These are phyloP conservation scores for Alviniconcha marisindica DNA, from an alignment of 1,140 invertebrate species.

Conservation along the genomic window DNA sequence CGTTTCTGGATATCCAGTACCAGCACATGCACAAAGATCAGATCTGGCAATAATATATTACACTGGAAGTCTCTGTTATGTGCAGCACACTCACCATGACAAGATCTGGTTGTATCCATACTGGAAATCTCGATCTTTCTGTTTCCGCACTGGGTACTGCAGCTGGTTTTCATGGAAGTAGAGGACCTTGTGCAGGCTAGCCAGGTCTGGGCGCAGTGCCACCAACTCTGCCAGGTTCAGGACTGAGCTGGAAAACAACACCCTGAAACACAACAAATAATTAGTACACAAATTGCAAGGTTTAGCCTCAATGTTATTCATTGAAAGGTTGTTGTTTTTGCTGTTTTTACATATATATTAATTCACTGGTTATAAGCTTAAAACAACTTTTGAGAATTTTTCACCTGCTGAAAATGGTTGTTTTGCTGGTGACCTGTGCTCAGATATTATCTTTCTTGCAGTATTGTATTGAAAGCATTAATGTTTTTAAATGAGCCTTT, in stretches of 20 bases:
- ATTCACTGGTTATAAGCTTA: background rate
- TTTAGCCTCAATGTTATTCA: background rate
- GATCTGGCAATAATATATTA: no score
- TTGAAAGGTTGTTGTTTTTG: background rate
- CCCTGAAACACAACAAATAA: conserved; percentile 66
- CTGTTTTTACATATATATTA: background rate
- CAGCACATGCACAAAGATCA: no score
- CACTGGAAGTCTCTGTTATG: no score
- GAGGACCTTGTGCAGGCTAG: conserved; percentile 81
- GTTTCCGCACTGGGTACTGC: conserved; percentile 83
- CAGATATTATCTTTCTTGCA: no score
- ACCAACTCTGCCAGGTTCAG: conserved; percentile 84
- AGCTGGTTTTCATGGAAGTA: conserved; percentile 91
- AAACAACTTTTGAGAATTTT: background rate
- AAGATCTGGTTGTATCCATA: conserved; percentile 88
- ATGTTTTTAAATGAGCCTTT: no score
- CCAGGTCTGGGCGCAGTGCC: conserved; percentile 82
- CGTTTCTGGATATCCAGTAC: no score
- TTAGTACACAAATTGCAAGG: no score
- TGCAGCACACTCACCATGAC: conserved; percentile 83
- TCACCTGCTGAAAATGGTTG: no score
- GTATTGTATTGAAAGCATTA: no score
- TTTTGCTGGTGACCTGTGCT: no score
- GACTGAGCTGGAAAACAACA: conserved; percentile 85
- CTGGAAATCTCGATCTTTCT: conserved; percentile 85